Conservation (phyloP, 2,113 vertebrate species). For the Mustela nigripes region DNA sequence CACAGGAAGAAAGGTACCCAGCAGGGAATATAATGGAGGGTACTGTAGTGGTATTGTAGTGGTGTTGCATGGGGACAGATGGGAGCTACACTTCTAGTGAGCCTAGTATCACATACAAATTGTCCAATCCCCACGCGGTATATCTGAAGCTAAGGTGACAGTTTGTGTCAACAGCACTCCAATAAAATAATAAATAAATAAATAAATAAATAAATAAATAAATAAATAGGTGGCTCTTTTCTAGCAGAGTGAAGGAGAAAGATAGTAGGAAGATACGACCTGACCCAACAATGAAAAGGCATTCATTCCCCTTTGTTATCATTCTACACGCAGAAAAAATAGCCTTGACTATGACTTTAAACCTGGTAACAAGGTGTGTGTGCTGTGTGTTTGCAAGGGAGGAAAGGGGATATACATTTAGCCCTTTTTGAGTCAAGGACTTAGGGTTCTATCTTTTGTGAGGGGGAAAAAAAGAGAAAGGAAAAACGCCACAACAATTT, state of each 20-base stretch:
- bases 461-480: neutral
- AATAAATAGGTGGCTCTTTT: neutral
- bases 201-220: neutral
- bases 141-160: neutral
- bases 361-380: neutral
- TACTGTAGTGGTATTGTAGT: neutral
- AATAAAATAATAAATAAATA: too few species aligned
- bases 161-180: neutral
- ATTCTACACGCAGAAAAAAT: constrained; percentile 17
- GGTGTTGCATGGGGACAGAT: neutral
- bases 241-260: neutral
- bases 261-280: neutral
- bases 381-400: neutral
- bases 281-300: neutral
- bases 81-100: neutral
- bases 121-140: neutral
- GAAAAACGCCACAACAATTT: neutral
- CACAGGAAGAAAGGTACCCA: neutral
- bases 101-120: neutral
- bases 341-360: neutral
- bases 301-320: neutral
- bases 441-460: constrained; percentile 20
- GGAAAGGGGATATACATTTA: neutral
- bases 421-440: neutral
- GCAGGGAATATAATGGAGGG: neutral